Conservation (phyloP, 2,113 vertebrate species). For the Potamarius usumacintae region DNA sequence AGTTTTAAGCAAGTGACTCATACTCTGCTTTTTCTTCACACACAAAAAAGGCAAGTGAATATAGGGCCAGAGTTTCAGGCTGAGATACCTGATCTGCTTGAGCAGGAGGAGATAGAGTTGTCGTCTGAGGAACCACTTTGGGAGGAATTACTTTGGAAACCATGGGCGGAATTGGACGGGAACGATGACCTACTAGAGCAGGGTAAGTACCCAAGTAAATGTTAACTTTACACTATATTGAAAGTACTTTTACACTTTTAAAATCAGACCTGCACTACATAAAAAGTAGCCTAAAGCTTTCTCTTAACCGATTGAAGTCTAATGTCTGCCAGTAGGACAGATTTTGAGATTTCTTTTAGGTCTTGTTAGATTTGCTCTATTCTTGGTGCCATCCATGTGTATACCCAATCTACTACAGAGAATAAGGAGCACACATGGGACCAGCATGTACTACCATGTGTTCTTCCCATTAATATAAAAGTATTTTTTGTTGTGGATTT, state of each 20-base stretch:
- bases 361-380: not conserved
- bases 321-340: not conserved
- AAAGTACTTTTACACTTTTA: not conserved
- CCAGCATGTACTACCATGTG: not conserved
- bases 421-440: not conserved
- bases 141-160: conserved; percentile 75
- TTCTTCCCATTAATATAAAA: not conserved
- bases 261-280: not conserved
- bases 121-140: conserved; percentile 43
- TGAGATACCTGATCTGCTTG: conserved; percentile 59
- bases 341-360: not conserved
- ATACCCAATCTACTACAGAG: not conserved
- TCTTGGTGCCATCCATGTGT: not conserved
- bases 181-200: conserved; percentile 57
- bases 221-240: not conserved
- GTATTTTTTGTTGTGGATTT: not conserved
- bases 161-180: conserved; percentile 61
- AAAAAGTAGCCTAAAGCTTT: not conserved
- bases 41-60: conserved; percentile 64
- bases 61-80: conserved; percentile 74
- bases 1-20: too few species aligned
- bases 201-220: conserved; percentile 56
- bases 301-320: not conserved
- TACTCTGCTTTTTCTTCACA: not conserved
- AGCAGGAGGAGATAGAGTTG: not conserved